Evolutionary conservation across 2,113 vertebrate species (phyloP).

Genomic region (Anguilla japonica): DNA sequence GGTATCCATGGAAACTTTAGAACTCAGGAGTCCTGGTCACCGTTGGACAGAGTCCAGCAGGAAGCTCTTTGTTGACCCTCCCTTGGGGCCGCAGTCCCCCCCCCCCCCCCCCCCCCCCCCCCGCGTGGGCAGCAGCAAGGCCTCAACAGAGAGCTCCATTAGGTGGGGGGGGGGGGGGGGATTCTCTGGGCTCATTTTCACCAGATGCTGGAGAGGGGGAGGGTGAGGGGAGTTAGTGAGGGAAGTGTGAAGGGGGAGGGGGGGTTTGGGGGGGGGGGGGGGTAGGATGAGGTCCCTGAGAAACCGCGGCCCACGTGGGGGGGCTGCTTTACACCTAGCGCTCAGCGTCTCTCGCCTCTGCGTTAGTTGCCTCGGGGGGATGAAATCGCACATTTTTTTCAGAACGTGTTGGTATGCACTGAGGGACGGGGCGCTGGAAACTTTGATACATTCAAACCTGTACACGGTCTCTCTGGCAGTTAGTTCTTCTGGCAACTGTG

Average conservation of each 20-base stretch:
- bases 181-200: conserved; percentile 67
- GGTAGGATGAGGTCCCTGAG: conserved; percentile 24
- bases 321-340: not conserved
- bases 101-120: not conserved
- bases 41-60: conserved; percentile 51
- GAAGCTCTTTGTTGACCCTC: conserved; percentile 58
- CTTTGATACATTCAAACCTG: not conserved
- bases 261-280: not conserved
- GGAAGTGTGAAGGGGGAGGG: conserved; percentile 51
- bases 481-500: not conserved
- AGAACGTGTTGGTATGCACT: not conserved
- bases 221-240: conserved; percentile 44
- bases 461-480: not conserved
- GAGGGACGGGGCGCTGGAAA: not conserved
- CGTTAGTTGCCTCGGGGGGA: not conserved
- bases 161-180: conserved; percentile 54
- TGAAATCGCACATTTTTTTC: not conserved
- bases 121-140: not conserved
- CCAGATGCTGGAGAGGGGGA: conserved; percentile 57
- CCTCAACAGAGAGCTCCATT: conserved; percentile 40
- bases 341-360: not conserved
- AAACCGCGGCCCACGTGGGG: not conserved
- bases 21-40: conserved; percentile 40
- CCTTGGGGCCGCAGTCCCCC: conserved; percentile 29
- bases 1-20: conserved; percentile 47